phyloP scores from a whole-genome alignment of 2,888 invertebrate genomes.

The Dyspetes luteomarginatus region DNA sequence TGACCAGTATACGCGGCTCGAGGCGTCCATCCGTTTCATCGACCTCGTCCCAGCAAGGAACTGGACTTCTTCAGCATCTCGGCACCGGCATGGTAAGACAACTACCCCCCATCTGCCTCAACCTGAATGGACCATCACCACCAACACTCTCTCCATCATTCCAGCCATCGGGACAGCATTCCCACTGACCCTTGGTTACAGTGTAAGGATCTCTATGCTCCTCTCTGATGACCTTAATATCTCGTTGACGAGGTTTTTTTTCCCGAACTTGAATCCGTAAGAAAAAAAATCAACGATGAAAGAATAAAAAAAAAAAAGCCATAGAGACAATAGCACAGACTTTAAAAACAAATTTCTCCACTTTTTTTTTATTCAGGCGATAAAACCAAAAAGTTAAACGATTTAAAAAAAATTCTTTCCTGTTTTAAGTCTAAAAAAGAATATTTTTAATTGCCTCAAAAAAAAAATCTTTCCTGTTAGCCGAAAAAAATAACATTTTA shows the following conservation, averaged over 20 bases:
- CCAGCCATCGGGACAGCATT: constrained; percentile 85
- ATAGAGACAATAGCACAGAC: no score
- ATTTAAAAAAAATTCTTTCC: no score
- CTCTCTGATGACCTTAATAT: constrained; percentile 68
- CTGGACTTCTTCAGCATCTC: constrained; percentile 93
- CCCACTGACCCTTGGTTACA: constrained; percentile 84
- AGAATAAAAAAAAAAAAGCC: no score
- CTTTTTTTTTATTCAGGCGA: no score
- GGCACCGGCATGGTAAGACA: constrained; percentile 97
- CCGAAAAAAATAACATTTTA: neutral
- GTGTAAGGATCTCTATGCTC: constrained; percentile 84
- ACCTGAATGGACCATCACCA: constrained; percentile 87
- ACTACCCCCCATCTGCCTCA: constrained; percentile 87
- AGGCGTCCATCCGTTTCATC: constrained; percentile 90
- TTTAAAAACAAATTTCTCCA: no score
- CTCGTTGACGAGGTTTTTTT: constrained; percentile 62
- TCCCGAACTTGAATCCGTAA: constrained; percentile 30
- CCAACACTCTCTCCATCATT: constrained; percentile 84
- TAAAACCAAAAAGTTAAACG: no score
- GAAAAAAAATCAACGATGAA: constrained; percentile 60
- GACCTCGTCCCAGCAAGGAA: constrained; percentile 87
- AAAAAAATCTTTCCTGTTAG: neutral
- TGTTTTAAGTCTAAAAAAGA: no score
- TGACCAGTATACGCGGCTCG: constrained; percentile 89
- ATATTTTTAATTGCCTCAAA: no score